Percentiles rank a stretch among this genome's conserved stretches.
phyloP scores from a whole-genome alignment of 2,888 invertebrate genomes.

The Rapana venosa region DNA sequence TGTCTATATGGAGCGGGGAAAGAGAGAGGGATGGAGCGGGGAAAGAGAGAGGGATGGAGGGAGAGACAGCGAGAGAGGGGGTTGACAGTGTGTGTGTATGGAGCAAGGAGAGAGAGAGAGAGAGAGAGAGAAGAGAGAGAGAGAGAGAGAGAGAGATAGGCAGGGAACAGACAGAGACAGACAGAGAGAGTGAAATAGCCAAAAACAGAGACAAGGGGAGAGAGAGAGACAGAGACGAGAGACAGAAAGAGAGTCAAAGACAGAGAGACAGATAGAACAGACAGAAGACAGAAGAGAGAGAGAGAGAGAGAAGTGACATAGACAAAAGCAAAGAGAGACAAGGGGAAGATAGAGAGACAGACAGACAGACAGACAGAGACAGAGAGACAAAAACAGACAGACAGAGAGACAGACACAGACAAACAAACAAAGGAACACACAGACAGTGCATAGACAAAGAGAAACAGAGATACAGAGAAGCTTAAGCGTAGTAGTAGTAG shows the following conservation, averaged over 20 bases:
- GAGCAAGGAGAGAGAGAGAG: background rate
- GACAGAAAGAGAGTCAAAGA: background rate
- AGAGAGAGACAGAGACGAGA: background rate
- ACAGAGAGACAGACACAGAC: background rate
- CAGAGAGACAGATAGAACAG: background rate
- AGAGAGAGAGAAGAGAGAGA: background rate
- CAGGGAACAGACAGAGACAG: background rate
- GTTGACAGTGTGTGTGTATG: background rate
- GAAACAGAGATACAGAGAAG: too few relatives aligned
- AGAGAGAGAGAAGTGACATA: background rate
- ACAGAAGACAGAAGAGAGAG: background rate
- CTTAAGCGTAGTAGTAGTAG: too few relatives aligned
- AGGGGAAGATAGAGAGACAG: background rate
- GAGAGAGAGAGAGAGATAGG: too few relatives aligned
- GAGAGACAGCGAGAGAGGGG: too few relatives aligned
- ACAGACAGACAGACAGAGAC: background rate
- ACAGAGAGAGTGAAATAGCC: background rate
- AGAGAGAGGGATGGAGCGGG: background rate
- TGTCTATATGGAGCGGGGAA: background rate
- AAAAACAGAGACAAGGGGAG: background rate
- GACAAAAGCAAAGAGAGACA: background rate
- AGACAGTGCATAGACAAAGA: too few relatives aligned
- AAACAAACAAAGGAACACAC: background rate
- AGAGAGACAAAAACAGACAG: background rate
- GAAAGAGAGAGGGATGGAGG: background rate